Conservation (phyloP, 2,113 vertebrate genomes). For the Grammomys surdaster region DNA sequence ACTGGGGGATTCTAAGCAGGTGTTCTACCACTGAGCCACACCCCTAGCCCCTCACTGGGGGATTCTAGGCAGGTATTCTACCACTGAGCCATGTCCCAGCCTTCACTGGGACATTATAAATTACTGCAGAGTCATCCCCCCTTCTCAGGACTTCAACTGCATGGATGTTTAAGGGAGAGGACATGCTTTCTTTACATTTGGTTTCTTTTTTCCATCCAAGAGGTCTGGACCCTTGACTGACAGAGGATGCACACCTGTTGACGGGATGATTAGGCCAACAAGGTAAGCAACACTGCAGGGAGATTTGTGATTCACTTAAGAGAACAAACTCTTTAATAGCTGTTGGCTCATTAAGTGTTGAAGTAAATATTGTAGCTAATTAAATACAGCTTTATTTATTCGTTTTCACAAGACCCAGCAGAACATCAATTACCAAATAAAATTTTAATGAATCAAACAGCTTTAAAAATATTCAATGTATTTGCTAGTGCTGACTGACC, state of each 20-base stretch:
- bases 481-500: conserved; percentile 33
- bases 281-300: neutral
- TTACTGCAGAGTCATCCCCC: neutral
- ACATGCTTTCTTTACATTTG: neutral
- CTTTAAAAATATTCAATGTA: conserved; percentile 26
- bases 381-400: conserved; percentile 77
- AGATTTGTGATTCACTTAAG: conserved; percentile 37
- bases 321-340: conserved; percentile 71
- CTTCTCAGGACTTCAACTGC: neutral
- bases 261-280: conserved; percentile 50
- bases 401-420: conserved; percentile 54
- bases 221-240: neutral
- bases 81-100: neutral
- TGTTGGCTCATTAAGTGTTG: conserved; percentile 70
- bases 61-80: neutral
- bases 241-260: neutral
- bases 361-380: conserved; percentile 77
- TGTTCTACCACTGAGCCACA: neutral
- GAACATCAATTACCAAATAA: conserved; percentile 67
- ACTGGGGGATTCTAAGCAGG: neutral
- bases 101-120: no score
- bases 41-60: neutral
- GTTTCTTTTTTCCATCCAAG: neutral
- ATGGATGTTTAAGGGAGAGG: neutral
- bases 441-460: conserved; percentile 76